Conservation (phyloP, 2,113 vertebrate species). For the Sinocyclocheilus anshuiensis region DNA sequence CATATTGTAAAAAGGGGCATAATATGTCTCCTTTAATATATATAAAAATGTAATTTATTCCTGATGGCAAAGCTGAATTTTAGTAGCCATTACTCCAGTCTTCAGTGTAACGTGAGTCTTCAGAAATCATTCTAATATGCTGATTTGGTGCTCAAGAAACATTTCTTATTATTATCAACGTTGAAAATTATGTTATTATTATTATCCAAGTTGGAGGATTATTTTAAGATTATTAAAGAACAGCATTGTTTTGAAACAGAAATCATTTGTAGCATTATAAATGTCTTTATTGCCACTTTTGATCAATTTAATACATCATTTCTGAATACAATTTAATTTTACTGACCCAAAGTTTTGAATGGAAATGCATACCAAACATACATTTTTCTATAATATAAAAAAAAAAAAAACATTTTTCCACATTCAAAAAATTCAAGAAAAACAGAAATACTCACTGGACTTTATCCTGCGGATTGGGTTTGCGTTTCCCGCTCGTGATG, state of each 20-base stretch:
- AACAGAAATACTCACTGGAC: constrained; percentile 84
- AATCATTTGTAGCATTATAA: too few relatives aligned
- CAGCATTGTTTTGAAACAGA: not conserved
- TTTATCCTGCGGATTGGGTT: constrained; percentile 94
- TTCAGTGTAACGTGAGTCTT: too few relatives aligned
- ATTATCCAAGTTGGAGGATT: not conserved
- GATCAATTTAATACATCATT: not conserved
- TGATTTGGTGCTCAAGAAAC: not conserved
- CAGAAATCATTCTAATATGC: too few relatives aligned
- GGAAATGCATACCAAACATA: not conserved
- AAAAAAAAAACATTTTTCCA: too few relatives aligned
- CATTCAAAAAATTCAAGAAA: too few relatives aligned
- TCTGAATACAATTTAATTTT: not conserved
- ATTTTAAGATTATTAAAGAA: not conserved
- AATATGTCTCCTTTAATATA: too few relatives aligned
- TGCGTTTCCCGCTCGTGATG: constrained; percentile 89
- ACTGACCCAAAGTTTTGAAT: not conserved
- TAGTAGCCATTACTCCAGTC: too few relatives aligned
- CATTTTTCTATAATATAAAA: not conserved
- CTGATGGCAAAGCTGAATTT: too few relatives aligned
- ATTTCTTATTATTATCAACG: too few relatives aligned
- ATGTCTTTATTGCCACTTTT: too few relatives aligned
- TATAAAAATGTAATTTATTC: too few relatives aligned
- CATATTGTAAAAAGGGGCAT: too few relatives aligned
- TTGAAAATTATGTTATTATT: not conserved